A percentile compares a stretch with the other conserved stretches of the same genome.
phyloP scores from a whole-genome alignment of 2,113 vertebrate species.

The Notothenia coriiceps region DNA sequence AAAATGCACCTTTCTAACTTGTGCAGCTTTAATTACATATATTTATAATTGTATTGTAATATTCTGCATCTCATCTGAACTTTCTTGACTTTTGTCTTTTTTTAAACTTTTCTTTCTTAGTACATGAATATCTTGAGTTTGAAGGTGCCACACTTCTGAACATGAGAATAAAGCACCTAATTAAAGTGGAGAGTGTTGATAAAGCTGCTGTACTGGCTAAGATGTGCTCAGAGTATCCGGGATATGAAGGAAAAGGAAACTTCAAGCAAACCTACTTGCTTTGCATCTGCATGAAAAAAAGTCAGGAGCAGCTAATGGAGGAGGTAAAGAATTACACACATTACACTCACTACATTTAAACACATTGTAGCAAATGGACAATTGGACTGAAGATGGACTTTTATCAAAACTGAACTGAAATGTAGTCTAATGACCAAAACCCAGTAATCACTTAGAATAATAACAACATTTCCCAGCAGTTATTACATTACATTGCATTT shows the following conservation, averaged over 20 bases:
- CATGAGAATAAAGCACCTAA: constrained; percentile 98
- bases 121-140: constrained; percentile 90
- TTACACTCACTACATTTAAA: not conserved
- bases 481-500: too few relatives aligned
- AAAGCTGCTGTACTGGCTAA: constrained; percentile 95
- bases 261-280: constrained; percentile 98
- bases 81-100: constrained; percentile 1
- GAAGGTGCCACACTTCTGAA: constrained; percentile 95
- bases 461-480: not conserved
- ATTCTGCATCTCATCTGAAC: not conserved
- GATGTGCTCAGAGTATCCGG: constrained; percentile 94
- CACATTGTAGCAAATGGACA: not conserved
- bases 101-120: constrained; percentile 71
- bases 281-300: constrained; percentile 94
- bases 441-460: not conserved
- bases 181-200: constrained; percentile 92
- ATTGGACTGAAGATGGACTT: not conserved
- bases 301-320: constrained; percentile 94
- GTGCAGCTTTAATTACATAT: not conserved
- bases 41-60: not conserved
- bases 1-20: not conserved
- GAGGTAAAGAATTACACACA: constrained; percentile 86
- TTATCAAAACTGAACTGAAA: not conserved
- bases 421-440: not conserved
- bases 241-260: constrained; percentile 94